Base-by-base conservation (phyloP, 2,888 invertebrate species). In the Helleia helle region DNA sequence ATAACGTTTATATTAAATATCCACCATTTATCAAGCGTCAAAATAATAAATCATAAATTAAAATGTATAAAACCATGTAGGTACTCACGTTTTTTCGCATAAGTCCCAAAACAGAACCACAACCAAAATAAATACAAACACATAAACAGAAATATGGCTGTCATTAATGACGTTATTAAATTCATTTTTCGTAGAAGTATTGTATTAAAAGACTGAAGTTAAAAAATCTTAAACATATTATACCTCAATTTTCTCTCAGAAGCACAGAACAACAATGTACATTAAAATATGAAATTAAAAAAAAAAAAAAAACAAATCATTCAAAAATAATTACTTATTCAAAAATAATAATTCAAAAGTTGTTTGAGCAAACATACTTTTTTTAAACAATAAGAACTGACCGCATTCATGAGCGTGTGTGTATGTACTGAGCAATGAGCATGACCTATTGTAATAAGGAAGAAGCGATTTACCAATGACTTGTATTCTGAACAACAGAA, bases 91-190 rank as follows among this genome's bases (percentile, higher is more conserved):
- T 51, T 63, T 9, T 56, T 56, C 0, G 67, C 50, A 38, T 63
- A 75, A 22, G 54, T 58, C 0, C 79, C 76, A 28, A 83, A 79
- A 51, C 81, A 83, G 42, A 80, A 83, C 80, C 84, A 83, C 54
- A 75, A 44, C 79, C 83, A 83, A 50, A 81, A 65, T 38, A 74
- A 58, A 58, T 63, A 70, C 1, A 74, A 31, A 37, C 62, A 66
- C 80, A 79, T 76, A 37, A 68, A 62, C 15, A 76, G 9, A 41
- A 72, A 60, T 39, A 72, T 39, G 1, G 58, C 56, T 1, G 53
- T 43, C 48, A 76, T 54, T 12, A 65, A 44, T 11, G 49, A 48
- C 4, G 64, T 50, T 11, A 72, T 45, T 3, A 63, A 22, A 54
- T 76, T 68, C 74, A 75, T 73, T 52, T 58, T 66, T n/a, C n/a